Conservation (phyloP, 64 coral and sea anemone genomes). For the Montipora sp. region DNA sequence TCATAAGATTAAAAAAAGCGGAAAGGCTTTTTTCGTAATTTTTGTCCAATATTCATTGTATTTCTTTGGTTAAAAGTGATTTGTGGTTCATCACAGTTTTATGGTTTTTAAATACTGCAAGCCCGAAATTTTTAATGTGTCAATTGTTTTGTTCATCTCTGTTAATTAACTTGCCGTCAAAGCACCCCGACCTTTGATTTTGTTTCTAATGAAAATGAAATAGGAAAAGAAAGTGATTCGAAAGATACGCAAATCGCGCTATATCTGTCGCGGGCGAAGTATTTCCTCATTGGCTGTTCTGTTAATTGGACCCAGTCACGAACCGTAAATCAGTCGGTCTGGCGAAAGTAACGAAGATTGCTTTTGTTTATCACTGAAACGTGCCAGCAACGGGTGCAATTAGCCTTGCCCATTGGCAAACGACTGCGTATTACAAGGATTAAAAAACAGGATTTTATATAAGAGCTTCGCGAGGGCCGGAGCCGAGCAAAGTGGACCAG, state of each 20-base stretch:
- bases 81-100: too few relatives aligned
- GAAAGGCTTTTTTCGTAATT: background rate
- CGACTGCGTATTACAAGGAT: background rate
- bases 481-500: too few relatives aligned
- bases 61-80: too few relatives aligned
- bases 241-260: slow-evolving; percentile 1
- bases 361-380: background rate
- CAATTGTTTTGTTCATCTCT: background rate
- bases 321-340: background rate
- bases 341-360: background rate
- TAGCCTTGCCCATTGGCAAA: background rate
- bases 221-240: background rate
- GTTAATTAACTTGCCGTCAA: slow-evolving; percentile 14
- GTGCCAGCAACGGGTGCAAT: background rate
- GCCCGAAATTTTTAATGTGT: background rate
- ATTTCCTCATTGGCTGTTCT: background rate
- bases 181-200: background rate
- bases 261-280: background rate
- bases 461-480: too few relatives aligned
- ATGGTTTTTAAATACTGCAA: background rate
- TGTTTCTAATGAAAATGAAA: slow-evolving; percentile 28
- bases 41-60: background rate
- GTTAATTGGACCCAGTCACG: background rate
- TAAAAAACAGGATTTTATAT: too few relatives aligned
- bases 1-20: background rate